Evolutionary conservation across 2,113 vertebrate genomes (phyloP).

Genomic region (Serilophus lunatus): DNA sequence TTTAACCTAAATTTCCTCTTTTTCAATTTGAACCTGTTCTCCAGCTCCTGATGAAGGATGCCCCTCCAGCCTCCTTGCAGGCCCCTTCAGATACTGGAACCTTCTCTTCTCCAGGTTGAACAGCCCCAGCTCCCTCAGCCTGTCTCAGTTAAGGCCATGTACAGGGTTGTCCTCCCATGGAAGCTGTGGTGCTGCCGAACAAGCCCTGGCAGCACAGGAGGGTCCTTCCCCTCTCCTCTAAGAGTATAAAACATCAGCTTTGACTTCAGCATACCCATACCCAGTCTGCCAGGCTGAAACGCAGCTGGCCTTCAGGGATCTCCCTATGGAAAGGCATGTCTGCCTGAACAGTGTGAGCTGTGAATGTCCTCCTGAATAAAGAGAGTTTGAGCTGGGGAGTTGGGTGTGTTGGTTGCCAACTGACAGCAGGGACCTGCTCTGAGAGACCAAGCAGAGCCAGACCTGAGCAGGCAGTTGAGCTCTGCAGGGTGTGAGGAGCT

Average conservation of each 20-base stretch:
- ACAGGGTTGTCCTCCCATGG: neutral
- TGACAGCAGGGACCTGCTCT: neutral
- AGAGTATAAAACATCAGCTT: neutral
- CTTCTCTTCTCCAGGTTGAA: neutral
- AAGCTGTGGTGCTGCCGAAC: neutral
- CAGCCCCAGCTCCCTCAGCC: neutral
- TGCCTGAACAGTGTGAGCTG: rapidly evolving
- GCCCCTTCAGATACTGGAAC: neutral
- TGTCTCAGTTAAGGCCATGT: neutral
- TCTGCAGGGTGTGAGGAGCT: neutral
- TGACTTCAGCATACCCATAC: neutral
- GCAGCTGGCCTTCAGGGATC: neutral
- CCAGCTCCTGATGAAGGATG: neutral
- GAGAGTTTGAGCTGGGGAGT: neutral
- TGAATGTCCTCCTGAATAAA: neutral
- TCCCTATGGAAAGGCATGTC: neutral
- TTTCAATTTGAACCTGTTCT: neutral
- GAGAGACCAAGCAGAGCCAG: rapidly evolving
- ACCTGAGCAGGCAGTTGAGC: rapidly evolving
- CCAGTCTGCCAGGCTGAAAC: neutral
- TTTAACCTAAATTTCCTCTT: neutral
- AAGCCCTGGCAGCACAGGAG: neutral
- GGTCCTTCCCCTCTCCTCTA: neutral
- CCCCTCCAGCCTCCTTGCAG: neutral
- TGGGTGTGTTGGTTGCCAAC: neutral